Base-by-base conservation (phyloP, 2,113 vertebrate genomes). In the Prochilodus magdalenae region DNA sequence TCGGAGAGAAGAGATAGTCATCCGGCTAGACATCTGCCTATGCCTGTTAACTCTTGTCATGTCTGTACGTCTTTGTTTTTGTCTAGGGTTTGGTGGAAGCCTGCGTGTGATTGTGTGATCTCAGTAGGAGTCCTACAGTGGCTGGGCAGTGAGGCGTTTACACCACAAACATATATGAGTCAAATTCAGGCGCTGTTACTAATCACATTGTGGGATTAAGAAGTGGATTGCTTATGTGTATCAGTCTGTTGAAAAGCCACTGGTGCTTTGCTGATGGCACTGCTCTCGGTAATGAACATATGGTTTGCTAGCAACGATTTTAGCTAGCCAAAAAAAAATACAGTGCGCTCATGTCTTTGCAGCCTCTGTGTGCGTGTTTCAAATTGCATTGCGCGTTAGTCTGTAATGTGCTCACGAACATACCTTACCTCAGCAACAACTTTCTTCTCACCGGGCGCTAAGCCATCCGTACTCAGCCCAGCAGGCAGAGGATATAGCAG, bases 231-330 rank as follows among this genome's bases (percentile, higher is more conserved):
- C 66, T 71, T 51, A 72, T 55, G 11, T 57, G 33, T 24, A 53
- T 18, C 79, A 75, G 82, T 86, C 85, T 86, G 85, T 59, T 36
- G 24, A 51, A 71, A 81, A 79, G 53, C 60, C 30, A 15, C 51
- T 73, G 60, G 77, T 71, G 53, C 66, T 81, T 77, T 83, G 81
- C 62, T 73, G 60, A 65, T 69, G 76, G 18, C 0, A 4, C 24
- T 82, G 66, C 81, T 77, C n/a, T 66, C 73, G 59, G 77, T 62
- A 80, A 77, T 59, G 62, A 81, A 30, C 85, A 78, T 86, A 86
- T 81, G 85, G 51, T 73, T 77, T 24, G 51, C 26, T 47, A 30
- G 55, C 36, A 80, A 72, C 40, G 10, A 27, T 60, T 75, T 75
- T 75, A 22, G 40, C 53, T 75, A 47, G 63, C 63, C 63, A 75